These are phyloP conservation scores for Parochlus steinenii DNA, from an alignment of 2,888 invertebrate species.

Conservation along the genomic window DNA sequence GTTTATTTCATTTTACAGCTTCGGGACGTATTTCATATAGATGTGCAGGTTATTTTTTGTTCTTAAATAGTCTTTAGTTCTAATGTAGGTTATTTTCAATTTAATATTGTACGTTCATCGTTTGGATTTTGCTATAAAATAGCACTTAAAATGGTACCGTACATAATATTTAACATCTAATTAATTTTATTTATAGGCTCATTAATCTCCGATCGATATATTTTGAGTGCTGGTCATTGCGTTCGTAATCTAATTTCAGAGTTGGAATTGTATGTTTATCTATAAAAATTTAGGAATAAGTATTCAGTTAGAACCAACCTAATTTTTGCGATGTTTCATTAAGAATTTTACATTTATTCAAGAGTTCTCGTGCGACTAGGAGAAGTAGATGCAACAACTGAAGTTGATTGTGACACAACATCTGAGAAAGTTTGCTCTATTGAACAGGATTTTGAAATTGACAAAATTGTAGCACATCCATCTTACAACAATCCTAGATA, in stretches of 20 bases:
- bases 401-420: constrained; percentile 33
- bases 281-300: background rate
- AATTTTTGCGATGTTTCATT: constrained; percentile 10
- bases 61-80: no score
- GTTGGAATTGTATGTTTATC: constrained; percentile 27
- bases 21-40: constrained; percentile 23
- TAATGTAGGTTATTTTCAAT: no score
- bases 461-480: constrained; percentile 34
- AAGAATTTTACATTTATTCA: constrained; percentile 15
- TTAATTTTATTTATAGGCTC: constrained; percentile 36
- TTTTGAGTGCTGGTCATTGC: constrained; percentile 44
- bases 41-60: no score
- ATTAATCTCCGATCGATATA: constrained; percentile 35
- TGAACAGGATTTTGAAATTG: constrained; percentile 36
- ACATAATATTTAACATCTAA: no score
- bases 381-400: constrained; percentile 36
- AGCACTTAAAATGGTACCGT: no score
- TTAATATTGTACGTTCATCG: no score
- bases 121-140: no score
- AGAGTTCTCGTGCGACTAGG: constrained; percentile 45
- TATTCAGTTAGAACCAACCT: background rate
- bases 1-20: constrained; percentile 14
- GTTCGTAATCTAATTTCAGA: constrained; percentile 33
- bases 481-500: constrained; percentile 32
- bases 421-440: constrained; percentile 28